A percentile compares a stretch with the other conserved stretches of the same genome.
Conservation (phyloP, 1,140 invertebrate genomes). For the Zaprionus camerounensis region DNA sequence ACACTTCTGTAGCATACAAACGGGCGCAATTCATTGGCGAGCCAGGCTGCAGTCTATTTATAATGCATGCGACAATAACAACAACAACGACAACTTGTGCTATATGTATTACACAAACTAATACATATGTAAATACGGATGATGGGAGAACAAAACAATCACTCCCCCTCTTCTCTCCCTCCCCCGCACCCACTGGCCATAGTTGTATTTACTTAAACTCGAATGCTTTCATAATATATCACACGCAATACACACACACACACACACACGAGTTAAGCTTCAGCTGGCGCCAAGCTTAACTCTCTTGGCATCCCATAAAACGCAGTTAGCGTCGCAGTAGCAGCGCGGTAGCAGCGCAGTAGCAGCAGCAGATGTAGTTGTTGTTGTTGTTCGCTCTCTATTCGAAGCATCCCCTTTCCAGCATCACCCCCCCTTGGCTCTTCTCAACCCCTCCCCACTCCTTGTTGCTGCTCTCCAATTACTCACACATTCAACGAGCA, state of each 20-base stretch:
- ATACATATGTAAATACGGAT: constrained; percentile 5
- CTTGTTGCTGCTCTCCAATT: constrained; percentile 62
- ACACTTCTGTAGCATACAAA: constrained; percentile 23
- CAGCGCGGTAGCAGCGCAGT: constrained; percentile 47
- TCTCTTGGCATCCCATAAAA: constrained; percentile 68
- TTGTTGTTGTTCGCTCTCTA: constrained; percentile 79
- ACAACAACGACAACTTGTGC: not conserved
- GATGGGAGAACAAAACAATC: constrained; percentile 54
- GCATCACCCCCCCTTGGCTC: not conserved
- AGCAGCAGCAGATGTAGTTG: constrained; percentile 62
- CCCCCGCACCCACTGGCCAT: constrained; percentile 35
- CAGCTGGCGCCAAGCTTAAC: constrained; percentile 76
- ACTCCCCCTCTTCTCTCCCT: constrained; percentile 18
- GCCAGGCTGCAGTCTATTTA: not conserved
- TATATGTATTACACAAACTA: constrained; percentile 13
- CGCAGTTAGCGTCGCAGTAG: constrained; percentile 40
- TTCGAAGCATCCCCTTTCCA: not conserved
- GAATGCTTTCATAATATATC: constrained; percentile 75
- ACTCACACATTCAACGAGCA: constrained; percentile 81
- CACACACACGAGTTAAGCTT: constrained; percentile 58
- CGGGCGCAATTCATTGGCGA: constrained; percentile 4
- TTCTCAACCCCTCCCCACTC: not conserved
- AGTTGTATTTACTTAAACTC: constrained; percentile 63
- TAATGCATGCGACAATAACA: not conserved
- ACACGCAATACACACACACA: constrained; percentile 22